Evolutionary conservation across 2,888 invertebrate species (phyloP), one percentile per base, ranked within the genome.

Genomic region (Synanthedon tipuliformis): DNA sequence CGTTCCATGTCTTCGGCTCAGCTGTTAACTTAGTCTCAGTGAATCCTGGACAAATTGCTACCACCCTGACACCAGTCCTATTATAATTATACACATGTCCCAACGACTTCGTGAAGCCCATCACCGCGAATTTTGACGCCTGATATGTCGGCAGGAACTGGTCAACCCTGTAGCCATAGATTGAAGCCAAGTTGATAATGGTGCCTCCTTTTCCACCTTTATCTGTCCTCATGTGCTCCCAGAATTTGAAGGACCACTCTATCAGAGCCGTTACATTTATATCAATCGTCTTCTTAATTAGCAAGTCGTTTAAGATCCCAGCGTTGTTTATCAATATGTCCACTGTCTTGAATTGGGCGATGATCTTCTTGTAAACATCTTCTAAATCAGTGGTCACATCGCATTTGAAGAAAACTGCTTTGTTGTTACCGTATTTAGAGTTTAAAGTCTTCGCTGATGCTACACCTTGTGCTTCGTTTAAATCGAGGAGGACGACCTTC

Each of bases 121-220:
- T 69, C 3, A 90, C 87, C 8, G 89, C 89, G 55, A 83, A 87
- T 67, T 91, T 91, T 0, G 91, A 90, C 1, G 89, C 89, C 23
- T 88, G 87, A 65, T 91, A 91, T n/a, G 89, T 72, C 0, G 91
- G 91, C 13, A 85, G 65, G 34, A 79, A 87, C 27, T 84, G 84
- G 45, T 86, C 75, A 0, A 88, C 72, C 60, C 81, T 76, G 50
- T 87, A 79, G 0, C 91, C 92, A 55, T 89, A 85, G 18, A 90
- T 88, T 0, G 92, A 91, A 1, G 90, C 85, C 18, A 92, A 77
- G 66, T 93, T 93, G n/a, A 92, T 81, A 50, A 93, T 88, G 0
- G 88, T 86, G 1, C 92, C 92, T 10, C 92, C 92, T 41, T 76
- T 72, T 0, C 89, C 90, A 0, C 88, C 84, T 53, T 80, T 85